Conservation (phyloP, 2,113 vertebrate genomes). For the Ictalurus furcatus region DNA sequence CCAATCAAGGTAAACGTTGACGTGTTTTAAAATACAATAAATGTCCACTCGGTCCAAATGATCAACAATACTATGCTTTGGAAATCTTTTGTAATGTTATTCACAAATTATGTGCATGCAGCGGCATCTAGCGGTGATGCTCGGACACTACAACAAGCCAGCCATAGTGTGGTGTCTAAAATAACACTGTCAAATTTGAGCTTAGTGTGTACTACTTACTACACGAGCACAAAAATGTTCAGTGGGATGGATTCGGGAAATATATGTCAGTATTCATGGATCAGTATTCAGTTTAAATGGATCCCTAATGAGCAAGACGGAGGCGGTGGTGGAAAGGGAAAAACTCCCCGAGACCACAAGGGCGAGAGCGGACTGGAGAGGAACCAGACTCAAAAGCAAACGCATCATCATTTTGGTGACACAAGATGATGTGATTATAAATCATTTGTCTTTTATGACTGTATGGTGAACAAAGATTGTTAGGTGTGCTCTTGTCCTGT, state of each 20-base stretch:
- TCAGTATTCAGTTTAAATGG: neutral
- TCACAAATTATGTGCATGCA: slow-evolving; percentile 31
- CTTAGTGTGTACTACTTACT: too few species aligned
- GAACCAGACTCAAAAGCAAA: neutral
- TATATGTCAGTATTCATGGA: neutral
- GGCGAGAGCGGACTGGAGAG: neutral
- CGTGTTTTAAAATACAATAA: neutral
- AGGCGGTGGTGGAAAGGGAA: too few species aligned
- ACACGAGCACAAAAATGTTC: neutral
- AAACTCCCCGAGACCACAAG: too few species aligned
- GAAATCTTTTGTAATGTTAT: neutral
- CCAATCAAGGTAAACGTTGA: neutral
- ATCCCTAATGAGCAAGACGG: neutral
- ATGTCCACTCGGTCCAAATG: neutral
- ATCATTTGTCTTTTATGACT: neutral
- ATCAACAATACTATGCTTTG: neutral
- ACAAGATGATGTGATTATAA: neutral
- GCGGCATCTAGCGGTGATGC: slow-evolving; percentile 62
- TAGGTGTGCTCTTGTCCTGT: neutral
- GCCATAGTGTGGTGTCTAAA: neutral
- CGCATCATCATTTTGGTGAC: neutral
- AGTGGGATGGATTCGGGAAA: neutral
- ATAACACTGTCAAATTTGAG: neutral
- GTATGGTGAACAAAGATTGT: neutral
- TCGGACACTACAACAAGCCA: neutral